These are phyloP conservation scores for Hyles lineata DNA, from an alignment of 2,888 invertebrate species.

Conservation along the genomic window DNA sequence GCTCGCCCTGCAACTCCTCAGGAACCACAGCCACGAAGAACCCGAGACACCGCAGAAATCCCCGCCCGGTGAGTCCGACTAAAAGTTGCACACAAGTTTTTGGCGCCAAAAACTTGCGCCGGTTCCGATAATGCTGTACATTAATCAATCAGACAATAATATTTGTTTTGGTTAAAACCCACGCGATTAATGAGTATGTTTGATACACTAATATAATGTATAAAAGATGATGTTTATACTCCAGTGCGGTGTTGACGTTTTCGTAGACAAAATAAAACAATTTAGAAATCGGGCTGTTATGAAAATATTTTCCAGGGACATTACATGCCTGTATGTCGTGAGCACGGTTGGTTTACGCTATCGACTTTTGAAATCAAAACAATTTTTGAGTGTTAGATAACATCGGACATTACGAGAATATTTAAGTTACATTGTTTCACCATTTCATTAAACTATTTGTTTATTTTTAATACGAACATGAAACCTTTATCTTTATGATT, in stretches of 20 bases:
- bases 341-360: not conserved
- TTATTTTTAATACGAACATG: not conserved
- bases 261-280: constrained; percentile 30
- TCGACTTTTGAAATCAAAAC: not conserved
- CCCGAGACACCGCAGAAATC: constrained; percentile 67
- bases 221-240: not conserved
- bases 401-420: not conserved
- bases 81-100: constrained; percentile 44
- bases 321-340: not conserved
- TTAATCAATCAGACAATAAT: not conserved
- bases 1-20: constrained; percentile 69
- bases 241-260: not conserved
- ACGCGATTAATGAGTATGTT: not conserved
- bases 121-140: not conserved
- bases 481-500: not conserved
- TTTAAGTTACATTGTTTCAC: not conserved
- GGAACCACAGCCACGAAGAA: constrained; percentile 55
- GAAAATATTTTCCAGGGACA: constrained; percentile 36
- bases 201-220: not conserved
- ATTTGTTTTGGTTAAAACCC: not conserved
- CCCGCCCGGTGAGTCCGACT: constrained; percentile 62
- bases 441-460: not conserved
- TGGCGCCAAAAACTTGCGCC: constrained; percentile 56
- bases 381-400: constrained; percentile 1
- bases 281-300: constrained; percentile 37